Evolutionary conservation across 92 coral and sea anemone genomes (phyloP).

Genomic region (Parazoanthus atlanticus): DNA sequence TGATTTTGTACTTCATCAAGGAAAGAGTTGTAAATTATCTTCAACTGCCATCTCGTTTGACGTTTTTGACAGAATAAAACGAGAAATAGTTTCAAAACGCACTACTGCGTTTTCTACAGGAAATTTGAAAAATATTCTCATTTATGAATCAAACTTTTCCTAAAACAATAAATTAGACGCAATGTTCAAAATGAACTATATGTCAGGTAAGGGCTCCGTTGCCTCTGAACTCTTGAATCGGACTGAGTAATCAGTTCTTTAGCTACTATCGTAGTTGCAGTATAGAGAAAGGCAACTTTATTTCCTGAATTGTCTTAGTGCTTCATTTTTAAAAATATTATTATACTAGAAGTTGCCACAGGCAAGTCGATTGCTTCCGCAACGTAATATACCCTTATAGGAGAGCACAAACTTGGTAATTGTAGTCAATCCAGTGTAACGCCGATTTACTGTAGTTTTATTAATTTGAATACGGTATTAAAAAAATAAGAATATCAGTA

Average conservation of each 20-base stretch:
- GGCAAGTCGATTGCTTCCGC: no score
- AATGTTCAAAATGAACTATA: background rate
- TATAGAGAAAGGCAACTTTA: no score
- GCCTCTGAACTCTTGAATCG: background rate
- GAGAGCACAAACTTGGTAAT: no score
- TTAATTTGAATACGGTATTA: no score
- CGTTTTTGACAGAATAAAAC: background rate
- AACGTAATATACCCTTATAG: no score
- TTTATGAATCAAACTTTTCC: background rate
- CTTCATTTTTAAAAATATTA: background rate
- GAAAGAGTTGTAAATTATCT: background rate
- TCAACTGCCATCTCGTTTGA: constrained; percentile 1
- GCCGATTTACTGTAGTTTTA: no score
- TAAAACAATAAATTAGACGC: no score
- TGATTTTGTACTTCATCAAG: constrained; percentile 7
- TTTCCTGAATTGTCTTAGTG: background rate
- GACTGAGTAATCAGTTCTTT: background rate
- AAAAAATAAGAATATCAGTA: no score
- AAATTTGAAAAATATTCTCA: background rate
- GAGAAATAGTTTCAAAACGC: background rate
- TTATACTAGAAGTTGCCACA: no score
- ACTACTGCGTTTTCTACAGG: background rate
- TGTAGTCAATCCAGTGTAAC: no score
- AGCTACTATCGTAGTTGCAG: no score
- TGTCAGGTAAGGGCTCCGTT: no score